These are phyloP conservation scores for Penaeus indicus DNA, from an alignment of 1,140 invertebrate species.

Conservation along the genomic window DNA sequence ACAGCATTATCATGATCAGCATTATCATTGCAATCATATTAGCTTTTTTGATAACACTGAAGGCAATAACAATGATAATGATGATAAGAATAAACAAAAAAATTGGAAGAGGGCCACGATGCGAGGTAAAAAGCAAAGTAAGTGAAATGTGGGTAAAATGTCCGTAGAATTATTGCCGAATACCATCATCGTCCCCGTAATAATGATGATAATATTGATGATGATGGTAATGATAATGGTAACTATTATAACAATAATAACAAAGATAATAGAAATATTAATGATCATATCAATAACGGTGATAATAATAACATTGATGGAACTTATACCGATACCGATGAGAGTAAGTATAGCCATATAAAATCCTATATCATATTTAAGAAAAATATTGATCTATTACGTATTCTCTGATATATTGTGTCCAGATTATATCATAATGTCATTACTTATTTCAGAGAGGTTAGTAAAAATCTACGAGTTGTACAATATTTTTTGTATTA, in stretches of 20 bases:
- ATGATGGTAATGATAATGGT: not conserved
- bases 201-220: not conserved
- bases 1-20: no score
- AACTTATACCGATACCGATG: not conserved
- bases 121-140: no score
- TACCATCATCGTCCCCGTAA: not conserved
- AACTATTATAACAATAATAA: not conserved
- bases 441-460: no score
- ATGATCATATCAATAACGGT: not conserved
- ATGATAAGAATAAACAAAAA: no score
- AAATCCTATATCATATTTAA: not conserved
- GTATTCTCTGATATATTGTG: not conserved
- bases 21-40: no score
- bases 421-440: not conserved
- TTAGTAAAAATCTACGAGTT: no score
- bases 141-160: no score
- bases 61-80: no score
- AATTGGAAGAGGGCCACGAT: no score
- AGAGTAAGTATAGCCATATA: not conserved
- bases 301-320: not conserved
- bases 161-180: no score
- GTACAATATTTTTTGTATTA: no score
- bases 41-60: no score
- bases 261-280: not conserved
- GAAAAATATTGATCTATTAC: not conserved